A percentile compares a stretch with the other conserved stretches of the same genome.
phyloP scores from a whole-genome alignment of 2,113 vertebrate genomes.

The Ascaphus truei region DNA sequence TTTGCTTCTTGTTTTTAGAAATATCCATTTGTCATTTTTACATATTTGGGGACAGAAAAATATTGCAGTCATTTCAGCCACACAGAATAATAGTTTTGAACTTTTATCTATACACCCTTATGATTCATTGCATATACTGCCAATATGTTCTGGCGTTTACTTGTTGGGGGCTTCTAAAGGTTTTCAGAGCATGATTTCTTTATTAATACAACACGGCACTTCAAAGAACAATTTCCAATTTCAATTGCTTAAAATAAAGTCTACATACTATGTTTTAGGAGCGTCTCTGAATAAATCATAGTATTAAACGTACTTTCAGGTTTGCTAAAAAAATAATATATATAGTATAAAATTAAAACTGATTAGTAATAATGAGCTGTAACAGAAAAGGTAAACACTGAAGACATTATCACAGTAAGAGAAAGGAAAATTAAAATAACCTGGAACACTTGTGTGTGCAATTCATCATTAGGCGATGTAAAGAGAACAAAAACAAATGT shows the following conservation, averaged over 20 bases:
- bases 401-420: conserved; percentile 56
- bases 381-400: conserved; percentile 53
- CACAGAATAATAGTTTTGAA: neutral
- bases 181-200: neutral
- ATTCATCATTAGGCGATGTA: conserved; percentile 60
- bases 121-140: neutral
- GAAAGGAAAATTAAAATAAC: conserved; percentile 57
- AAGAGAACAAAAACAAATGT: conserved; percentile 59
- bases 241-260: neutral
- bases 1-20: no score
- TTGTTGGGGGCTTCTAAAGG: neutral
- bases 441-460: conserved; percentile 53
- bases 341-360: conserved; percentile 48
- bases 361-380: conserved; percentile 55
- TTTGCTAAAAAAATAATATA: conserved; percentile 41
- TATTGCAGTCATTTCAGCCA: no score
- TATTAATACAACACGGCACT: neutral
- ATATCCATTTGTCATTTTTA: no score
- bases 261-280: neutral
- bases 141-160: neutral
- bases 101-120: neutral
- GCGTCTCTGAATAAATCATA: neutral
- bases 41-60: no score
- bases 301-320: neutral
- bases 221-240: neutral